phyloP scores from a whole-genome alignment of 1,140 invertebrate genomes.

The Conus ventricosus region DNA sequence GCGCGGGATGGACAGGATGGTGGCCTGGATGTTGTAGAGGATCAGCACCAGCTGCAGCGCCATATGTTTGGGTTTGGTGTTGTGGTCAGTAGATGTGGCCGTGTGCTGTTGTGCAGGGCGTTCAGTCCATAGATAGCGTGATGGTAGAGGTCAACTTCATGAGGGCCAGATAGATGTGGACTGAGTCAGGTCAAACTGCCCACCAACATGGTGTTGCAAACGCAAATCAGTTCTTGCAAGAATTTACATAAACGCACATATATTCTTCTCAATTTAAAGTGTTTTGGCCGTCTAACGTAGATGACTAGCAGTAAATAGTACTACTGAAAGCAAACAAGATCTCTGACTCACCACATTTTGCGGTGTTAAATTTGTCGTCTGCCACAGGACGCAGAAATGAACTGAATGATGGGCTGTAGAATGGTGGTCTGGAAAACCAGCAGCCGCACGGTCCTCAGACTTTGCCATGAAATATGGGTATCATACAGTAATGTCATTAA shows the following conservation, averaged over 20 bases:
- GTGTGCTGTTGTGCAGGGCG: slow-evolving; percentile 29
- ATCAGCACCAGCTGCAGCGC: slow-evolving; percentile 42
- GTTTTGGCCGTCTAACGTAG: too few relatives aligned
- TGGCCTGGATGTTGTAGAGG: slow-evolving; percentile 45
- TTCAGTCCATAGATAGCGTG: slow-evolving; percentile 41
- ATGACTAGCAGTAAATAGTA: too few relatives aligned
- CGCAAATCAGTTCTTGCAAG: too few relatives aligned
- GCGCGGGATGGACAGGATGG: slow-evolving; percentile 35
- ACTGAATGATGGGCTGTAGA: slow-evolving; percentile 39
- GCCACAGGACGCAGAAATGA: slow-evolving; percentile 47
- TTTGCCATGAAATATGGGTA: background rate
- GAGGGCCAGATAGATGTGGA: slow-evolving; percentile 30
- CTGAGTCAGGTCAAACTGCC: slow-evolving; percentile 34
- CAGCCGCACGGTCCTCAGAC: slow-evolving; percentile 21
- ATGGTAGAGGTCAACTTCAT: slow-evolving; percentile 41
- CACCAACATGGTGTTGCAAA: too few relatives aligned
- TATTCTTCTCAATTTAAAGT: too few relatives aligned
- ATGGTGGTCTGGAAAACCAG: slow-evolving; percentile 39
- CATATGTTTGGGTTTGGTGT: slow-evolving; percentile 33
- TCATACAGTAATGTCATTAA: too few relatives aligned
- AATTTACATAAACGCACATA: too few relatives aligned
- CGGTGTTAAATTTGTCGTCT: slow-evolving; percentile 21
- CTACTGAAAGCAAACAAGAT: too few relatives aligned
- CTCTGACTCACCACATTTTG: too few relatives aligned
- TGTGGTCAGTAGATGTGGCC: slow-evolving; percentile 32